Evolutionary conservation across 2,888 invertebrate species (phyloP), one percentile per base, ranked within the genome.

Genomic region (Chaitophorus viminalis): DNA sequence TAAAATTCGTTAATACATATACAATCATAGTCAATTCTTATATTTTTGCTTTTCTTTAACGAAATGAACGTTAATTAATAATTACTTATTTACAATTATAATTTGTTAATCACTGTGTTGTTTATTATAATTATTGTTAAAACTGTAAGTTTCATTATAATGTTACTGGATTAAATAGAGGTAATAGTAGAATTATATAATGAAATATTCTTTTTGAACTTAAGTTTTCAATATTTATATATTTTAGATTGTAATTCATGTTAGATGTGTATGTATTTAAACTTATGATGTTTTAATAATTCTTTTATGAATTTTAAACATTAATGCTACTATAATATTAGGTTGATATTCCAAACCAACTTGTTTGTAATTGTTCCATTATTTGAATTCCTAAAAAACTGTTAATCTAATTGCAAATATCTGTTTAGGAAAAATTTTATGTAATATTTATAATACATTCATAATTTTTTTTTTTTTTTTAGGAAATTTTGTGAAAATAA

Each of bases 171-270:
- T 72, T 52, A 4, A 82, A 70, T 52, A 60, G 60, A 8, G 2
- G 21, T 70, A 31, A 68, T 81, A 31, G 21, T 82, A 82, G 52
- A 9, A n/a, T 33, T 18, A 31, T 33, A 74, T 29, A 36, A 74
- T 36, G 54, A 33, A 70, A 68, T 52, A 52, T 72, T 17, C 74
- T 29, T 74, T 54, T 72, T 72, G 3, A n/a, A 54, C 54, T 81
- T 68, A 70, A 31, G 70, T 82, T 36, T 74, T 74, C 21, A 54
- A 33, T 74, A 74, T 33, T 54, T 54, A 74, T 74, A 54, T 60
- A 72, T 82, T 82, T 60, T 60, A n/a, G n/a, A n/a, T n/a, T n/a
- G n/a, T n/a, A 21, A 21, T 25, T 21, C 25, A 60, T 25, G 60
- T 60, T 60, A 60, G 60, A 60, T 60, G 60, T 21, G 3, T 21